Conservation (phyloP, 2,113 vertebrate genomes). For the Lucifuga dentata region DNA sequence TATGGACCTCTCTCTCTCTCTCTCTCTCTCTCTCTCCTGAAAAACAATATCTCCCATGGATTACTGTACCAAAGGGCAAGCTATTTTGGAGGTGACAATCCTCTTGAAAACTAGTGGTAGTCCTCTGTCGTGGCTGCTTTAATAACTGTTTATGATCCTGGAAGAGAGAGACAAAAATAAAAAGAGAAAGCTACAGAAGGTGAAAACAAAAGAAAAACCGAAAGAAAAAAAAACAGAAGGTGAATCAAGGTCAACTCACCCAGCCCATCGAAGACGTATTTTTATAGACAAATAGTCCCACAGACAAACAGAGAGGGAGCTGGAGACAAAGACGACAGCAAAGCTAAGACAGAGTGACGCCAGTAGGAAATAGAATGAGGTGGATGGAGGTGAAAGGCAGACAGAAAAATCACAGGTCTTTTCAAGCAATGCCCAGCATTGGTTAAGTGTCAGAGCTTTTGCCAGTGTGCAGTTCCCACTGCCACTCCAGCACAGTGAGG, state of each 20-base stretch:
- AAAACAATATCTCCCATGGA: slow-evolving; percentile 36
- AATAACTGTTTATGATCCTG: background rate
- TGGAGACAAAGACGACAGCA: slow-evolving; percentile 4
- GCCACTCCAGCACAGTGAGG: slow-evolving; percentile 68
- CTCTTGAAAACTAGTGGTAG: slow-evolving; percentile 5
- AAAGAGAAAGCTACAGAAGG: background rate
- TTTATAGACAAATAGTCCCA: background rate
- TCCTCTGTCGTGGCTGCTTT: slow-evolving; percentile 5
- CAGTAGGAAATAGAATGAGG: slow-evolving; percentile 47
- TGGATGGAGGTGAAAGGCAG: slow-evolving; percentile 56
- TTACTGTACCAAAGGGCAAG: slow-evolving; percentile 36
- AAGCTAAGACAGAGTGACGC: slow-evolving; percentile 29
- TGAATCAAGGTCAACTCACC: background rate
- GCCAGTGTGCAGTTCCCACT: slow-evolving; percentile 59
- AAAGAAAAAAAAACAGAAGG: slow-evolving; percentile 1
- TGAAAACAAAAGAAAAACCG: background rate
- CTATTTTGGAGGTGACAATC: slow-evolving; percentile 47
- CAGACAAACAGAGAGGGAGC: slow-evolving; percentile 2
- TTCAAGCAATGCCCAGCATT: slow-evolving; percentile 65
- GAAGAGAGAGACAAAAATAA: background rate
- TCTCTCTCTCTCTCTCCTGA: no score
- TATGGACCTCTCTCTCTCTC: slow-evolving; percentile 7
- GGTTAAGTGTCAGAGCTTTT: slow-evolving; percentile 53
- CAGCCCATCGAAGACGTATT: background rate
- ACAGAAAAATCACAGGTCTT: slow-evolving; percentile 54